Conservation (phyloP, 2,113 vertebrate genomes). For the Motacilla tschutschensis region DNA sequence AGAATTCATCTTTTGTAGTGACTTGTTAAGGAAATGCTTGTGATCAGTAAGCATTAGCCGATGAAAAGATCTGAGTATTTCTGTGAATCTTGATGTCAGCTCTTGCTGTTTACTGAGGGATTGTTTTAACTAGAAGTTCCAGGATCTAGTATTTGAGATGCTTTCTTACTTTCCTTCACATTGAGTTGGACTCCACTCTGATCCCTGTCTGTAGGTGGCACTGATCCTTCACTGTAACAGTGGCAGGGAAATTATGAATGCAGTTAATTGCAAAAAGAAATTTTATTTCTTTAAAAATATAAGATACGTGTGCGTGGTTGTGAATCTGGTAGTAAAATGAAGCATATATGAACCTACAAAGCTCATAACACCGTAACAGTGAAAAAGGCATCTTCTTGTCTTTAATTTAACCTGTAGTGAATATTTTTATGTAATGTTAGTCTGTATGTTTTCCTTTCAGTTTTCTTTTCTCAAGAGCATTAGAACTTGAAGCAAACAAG, state of each 20-base stretch:
- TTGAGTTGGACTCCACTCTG: not conserved
- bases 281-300: not conserved
- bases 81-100: not conserved
- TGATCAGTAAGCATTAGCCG: conserved; percentile 2
- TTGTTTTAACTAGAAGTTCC: conserved; percentile 26
- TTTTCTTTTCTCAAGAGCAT: conserved; percentile 10
- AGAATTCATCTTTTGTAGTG: conserved; percentile 15
- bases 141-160: conserved; percentile 12
- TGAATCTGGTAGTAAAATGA: not conserved
- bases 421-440: not conserved
- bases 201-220: conserved; percentile 68
- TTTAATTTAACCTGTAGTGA: not conserved
- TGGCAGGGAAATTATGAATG: not conserved
- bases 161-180: not conserved
- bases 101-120: conserved; percentile 2
- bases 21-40: conserved; percentile 19
- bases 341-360: not conserved
- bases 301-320: not conserved
- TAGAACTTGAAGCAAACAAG: conserved; percentile 22
- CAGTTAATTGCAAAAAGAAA: not conserved
- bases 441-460: not conserved
- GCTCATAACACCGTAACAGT: not conserved
- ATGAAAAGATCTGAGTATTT: conserved; percentile 5
- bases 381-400: not conserved
- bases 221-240: conserved; percentile 47